Base-by-base conservation (phyloP, 2,888 invertebrate genomes). In the Trisateles emortualis region DNA sequence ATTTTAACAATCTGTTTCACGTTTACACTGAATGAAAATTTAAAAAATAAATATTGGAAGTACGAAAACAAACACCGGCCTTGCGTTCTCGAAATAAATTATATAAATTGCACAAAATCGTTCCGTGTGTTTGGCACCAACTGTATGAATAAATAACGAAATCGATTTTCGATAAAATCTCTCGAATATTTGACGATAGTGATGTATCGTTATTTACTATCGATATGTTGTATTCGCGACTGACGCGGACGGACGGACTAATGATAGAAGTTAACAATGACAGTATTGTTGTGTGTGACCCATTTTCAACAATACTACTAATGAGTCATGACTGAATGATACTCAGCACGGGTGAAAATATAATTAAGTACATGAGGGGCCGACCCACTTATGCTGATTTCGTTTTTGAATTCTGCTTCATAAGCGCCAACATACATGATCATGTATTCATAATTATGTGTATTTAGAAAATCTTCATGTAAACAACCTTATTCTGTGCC, bases 1-100 rank as follows among this genome's bases (percentile, higher is more conserved):
- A 75, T 73, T 79, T 74, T 76, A 59, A 58, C 70, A 70, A 74
- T 64, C 64, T 56, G 22, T 52, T 32, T n/a, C 39, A 9, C 38
- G 11, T 16, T 44, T 56, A 69, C 44, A 60, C 13, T 53, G 61
- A 58, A 52, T 61, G 69, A 45, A 68, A 76, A 77, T 74, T 78
- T 68, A 44, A 56, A 72, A 79, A 76, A 74, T 74, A 81, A 79
- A 80, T 74, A 79, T 68, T 72, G 64, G 2, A 22, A 40, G 51
- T 47, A 47, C 64, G 62, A 55, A 64, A 74, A 68, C 69, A 79
- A 81, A 78, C 66, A 69, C 14, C 40, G 47, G 38, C 55, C 55
- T 52, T 66, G 59, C 52, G 47, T 60, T 55, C 55, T 51, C 41
- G 64, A 73, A 78, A 71, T 76, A 63, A 76, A 75, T 78, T 74